phyloP scores from a whole-genome alignment of 2,888 invertebrate genomes.

The Catocala nupta region DNA sequence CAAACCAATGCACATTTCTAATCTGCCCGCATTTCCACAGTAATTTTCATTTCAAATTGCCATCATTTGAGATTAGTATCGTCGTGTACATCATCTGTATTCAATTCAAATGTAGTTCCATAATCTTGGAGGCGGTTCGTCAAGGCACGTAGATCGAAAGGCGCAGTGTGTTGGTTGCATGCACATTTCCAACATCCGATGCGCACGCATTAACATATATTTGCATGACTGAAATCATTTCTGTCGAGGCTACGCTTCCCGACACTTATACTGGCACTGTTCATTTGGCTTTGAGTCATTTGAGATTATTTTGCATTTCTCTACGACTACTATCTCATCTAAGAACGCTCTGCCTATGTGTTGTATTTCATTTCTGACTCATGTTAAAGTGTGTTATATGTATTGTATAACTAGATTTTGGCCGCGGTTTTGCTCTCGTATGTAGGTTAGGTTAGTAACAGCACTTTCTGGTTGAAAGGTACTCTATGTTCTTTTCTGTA shows the following conservation, averaged over 20 bases:
- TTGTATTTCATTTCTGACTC: no score
- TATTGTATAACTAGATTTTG: no score
- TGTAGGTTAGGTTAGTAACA: no score
- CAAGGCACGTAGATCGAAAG: slow-evolving; percentile 37
- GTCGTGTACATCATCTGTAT: slow-evolving; percentile 7
- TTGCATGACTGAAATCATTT: slow-evolving; percentile 50
- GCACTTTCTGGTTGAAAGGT: no score
- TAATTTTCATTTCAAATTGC: not conserved
- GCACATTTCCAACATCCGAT: slow-evolving; percentile 29
- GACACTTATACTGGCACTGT: slow-evolving; percentile 10
- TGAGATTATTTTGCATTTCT: slow-evolving; percentile 4
- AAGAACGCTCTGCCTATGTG: no score
- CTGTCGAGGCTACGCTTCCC: slow-evolving; percentile 10
- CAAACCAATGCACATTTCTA: no score
- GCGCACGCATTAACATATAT: slow-evolving; percentile 52
- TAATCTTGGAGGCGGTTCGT: slow-evolving; percentile 33
- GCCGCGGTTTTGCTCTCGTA: no score
- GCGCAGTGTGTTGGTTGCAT: slow-evolving; percentile 20
- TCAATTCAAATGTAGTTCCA: slow-evolving; percentile 3
- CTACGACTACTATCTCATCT: no score
- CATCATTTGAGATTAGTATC: slow-evolving; percentile 2
- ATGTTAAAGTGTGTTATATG: no score
- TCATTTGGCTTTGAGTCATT: slow-evolving; percentile 14
- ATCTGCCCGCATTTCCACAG: no score
- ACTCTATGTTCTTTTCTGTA: no score